phyloP scores from a whole-genome alignment of 2,797 vertebrate genomes.

The Mus minutoides region DNA sequence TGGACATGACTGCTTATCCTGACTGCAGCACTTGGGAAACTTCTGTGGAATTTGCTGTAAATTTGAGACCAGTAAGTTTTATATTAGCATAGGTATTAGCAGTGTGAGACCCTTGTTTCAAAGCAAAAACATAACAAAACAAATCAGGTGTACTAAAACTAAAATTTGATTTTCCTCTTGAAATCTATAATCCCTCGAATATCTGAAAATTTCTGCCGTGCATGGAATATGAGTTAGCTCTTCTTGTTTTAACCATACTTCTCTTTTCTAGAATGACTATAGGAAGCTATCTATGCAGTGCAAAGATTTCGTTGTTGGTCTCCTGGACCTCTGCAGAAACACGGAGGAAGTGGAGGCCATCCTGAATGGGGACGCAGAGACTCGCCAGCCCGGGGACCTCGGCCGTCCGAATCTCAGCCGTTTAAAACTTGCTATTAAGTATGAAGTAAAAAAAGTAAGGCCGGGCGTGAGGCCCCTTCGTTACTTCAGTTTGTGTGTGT shows the following conservation, averaged over 20 bases:
- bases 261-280: slow-evolving; percentile 94
- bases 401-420: slow-evolving; percentile 94
- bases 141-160: neutral
- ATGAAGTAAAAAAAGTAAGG: slow-evolving; percentile 98
- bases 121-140: neutral
- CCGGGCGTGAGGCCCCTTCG: slow-evolving; percentile 21
- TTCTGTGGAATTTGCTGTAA: neutral
- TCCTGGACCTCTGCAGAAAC: slow-evolving; percentile 97
- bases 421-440: slow-evolving; percentile 98
- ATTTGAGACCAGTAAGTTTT: neutral
- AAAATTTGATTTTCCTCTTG: neutral
- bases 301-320: slow-evolving; percentile 98
- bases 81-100: too few species aligned
- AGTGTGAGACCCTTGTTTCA: neutral
- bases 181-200: neutral
- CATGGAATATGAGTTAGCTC: neutral
- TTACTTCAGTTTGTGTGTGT: neutral
- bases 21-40: neutral
- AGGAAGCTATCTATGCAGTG: slow-evolving; percentile 97
- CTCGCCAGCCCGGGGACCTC: slow-evolving; percentile 85
- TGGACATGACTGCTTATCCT: neutral
- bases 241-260: neutral
- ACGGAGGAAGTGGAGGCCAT: slow-evolving; percentile 99
- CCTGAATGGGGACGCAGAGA: slow-evolving; percentile 94
- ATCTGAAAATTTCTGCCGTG: neutral